phyloP scores from a whole-genome alignment of 2,113 vertebrate genomes.

The Nettapus auritus region DNA sequence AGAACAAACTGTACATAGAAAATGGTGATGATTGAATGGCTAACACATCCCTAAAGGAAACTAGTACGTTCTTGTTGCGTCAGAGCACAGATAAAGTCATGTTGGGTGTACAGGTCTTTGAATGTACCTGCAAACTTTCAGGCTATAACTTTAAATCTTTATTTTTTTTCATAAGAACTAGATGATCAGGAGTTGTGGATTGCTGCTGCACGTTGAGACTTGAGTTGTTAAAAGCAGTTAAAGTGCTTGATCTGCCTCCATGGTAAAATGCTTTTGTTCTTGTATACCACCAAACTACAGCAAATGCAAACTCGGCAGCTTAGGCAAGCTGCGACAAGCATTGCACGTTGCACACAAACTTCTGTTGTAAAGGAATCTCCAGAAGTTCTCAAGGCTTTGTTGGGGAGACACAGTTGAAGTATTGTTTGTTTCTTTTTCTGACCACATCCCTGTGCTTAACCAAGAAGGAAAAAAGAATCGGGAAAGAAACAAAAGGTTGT shows the following conservation, averaged over 20 bases:
- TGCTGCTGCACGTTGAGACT: constrained; percentile 42
- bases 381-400: not conserved
- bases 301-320: not conserved
- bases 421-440: constrained; percentile 3
- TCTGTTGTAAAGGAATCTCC: not conserved
- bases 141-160: not conserved
- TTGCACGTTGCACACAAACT: not conserved
- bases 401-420: not conserved
- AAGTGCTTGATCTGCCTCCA: constrained; percentile 33
- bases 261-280: not conserved
- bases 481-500: not conserved
- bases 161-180: not conserved
- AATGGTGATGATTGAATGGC: constrained; percentile 49
- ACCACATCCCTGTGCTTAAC: constrained; percentile 1
- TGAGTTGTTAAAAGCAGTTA: constrained; percentile 54
- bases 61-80: constrained; percentile 50
- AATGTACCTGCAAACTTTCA: constrained; percentile 50
- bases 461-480: not conserved
- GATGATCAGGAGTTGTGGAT: constrained; percentile 15
- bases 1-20: constrained; percentile 72
- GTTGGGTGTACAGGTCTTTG: not conserved
- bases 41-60: constrained; percentile 69
- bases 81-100: constrained; percentile 49
- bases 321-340: constrained; percentile 45
- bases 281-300: too few relatives aligned